A percentile compares a stretch with the other conserved stretches of the same genome.
Evolutionary conservation across 2,888 invertebrate genomes (phyloP).

Genomic region (Megamerina dolium): DNA sequence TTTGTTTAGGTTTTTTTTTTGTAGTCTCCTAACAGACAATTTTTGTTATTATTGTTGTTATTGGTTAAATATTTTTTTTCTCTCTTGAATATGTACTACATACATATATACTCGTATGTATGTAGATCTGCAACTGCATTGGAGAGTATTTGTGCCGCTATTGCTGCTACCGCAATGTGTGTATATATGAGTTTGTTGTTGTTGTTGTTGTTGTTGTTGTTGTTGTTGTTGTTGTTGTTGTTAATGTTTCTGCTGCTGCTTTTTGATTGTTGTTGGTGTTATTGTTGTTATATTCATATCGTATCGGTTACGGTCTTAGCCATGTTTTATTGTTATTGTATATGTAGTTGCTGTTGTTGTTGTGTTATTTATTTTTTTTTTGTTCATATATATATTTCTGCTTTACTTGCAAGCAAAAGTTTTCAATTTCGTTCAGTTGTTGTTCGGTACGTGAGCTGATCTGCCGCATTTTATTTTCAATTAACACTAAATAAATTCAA

Average conservation of each 20-base stretch:
- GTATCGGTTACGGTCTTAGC: conserved; percentile 10
- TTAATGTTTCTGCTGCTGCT: conserved; percentile 18
- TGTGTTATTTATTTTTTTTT: conserved; percentile 13
- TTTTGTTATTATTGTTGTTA: no score
- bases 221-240: conserved; percentile 17
- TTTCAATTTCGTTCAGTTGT: conserved; percentile 46
- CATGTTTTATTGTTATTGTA: conserved; percentile 1
- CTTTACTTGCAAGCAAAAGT: conserved; percentile 34
- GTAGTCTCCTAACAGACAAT: background rate
- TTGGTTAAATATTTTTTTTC: no score
- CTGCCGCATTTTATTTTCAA: conserved; percentile 33
- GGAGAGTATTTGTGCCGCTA: no score
- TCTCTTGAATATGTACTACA: no score
- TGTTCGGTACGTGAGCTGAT: conserved; percentile 44
- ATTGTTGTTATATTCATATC: conserved; percentile 13
- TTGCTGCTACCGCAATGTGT: no score
- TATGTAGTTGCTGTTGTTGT: conserved; percentile 13
- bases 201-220: conserved; percentile 5
- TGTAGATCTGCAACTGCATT: no score
- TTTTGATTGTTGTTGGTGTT: conserved; percentile 15
- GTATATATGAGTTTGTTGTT: no score
- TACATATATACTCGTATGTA: no score
- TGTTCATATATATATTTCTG: conserved; percentile 13
- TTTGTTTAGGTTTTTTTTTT: conserved; percentile 5
- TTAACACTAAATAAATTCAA: conserved; percentile 4